Evolutionary conservation across 1,140 invertebrate genomes (phyloP), one percentile per base, ranked within the genome.

Genomic region (Chironomus tepperi): DNA sequence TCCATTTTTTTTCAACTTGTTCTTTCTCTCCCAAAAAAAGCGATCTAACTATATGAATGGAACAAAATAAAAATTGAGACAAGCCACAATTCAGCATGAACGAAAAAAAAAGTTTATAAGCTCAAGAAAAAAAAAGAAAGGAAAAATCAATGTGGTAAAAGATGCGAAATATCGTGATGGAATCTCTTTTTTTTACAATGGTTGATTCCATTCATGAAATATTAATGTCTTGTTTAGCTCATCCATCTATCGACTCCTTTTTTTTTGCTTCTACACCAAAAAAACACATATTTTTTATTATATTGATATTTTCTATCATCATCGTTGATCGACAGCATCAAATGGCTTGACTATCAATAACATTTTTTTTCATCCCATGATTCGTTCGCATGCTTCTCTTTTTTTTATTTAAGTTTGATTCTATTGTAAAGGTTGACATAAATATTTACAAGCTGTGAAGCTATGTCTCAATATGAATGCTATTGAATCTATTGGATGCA

Each of bases 91-190:
- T 57, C 47, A 57, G 24, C 24, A 34, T 34, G 24, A 34, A 34
- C 24, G 24, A 34, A 34, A 34, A 34, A n/a, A 34, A 34, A 34
- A 34, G 24, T 34, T 34, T 34, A 34, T 34, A 34, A 34, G 24
- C 24, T 34, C 24, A 5, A 34, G 24, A 34, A 34, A 34, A 34
- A 34, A 34, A 34, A 34, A 34, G 24, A 34, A 34, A 34, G 5
- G n/a, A 57, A 57, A 57, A 57, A 57, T 57, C 47, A 57, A 57
- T 57, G 47, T n/a, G 47, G 47, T 57, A n/a, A 57, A 47, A 57
- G 47, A 57, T 57, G 47, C 47, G 47, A 57, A 57, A 15, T n/a
- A 57, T 12, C 47, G 47, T 57, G 47, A 57, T 57, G 47, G 47
- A 57, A 57, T 57, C 9, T 57, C 47, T 57, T 57, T 57, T n/a